Percentiles rank a stretch among this genome's conserved stretches.
phyloP scores from a whole-genome alignment of 2,113 vertebrate genomes.

The Phaethornis superciliosus region DNA sequence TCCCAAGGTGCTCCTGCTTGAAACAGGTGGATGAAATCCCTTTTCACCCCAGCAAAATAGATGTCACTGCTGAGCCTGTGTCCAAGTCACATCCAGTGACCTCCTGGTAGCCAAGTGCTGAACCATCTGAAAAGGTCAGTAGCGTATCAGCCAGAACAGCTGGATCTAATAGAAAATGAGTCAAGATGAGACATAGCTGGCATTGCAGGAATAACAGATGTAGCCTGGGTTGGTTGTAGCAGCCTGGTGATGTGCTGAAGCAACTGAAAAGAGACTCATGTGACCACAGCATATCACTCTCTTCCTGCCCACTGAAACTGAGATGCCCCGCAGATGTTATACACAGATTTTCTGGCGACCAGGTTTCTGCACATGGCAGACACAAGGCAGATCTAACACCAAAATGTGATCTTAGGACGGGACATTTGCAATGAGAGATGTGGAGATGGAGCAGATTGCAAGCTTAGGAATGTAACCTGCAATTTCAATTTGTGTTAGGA shows the following conservation, averaged over 20 bases:
- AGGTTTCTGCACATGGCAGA: not conserved
- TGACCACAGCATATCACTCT: not conserved
- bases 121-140: slow-evolving; percentile 37
- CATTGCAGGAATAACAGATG: slow-evolving; percentile 42
- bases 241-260: not conserved
- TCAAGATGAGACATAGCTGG: not conserved
- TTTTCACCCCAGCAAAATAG: not conserved
- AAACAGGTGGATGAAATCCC: slow-evolving; percentile 23
- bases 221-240: not conserved
- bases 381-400: not conserved
- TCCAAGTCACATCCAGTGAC: not conserved
- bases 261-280: not conserved
- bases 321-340: not conserved
- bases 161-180: slow-evolving; percentile 45
- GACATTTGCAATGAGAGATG: not conserved
- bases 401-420: not conserved
- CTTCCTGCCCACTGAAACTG: not conserved
- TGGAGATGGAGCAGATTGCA: not conserved
- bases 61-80: not conserved
- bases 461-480: not conserved
- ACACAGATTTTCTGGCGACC: not conserved
- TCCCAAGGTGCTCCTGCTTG: not conserved
- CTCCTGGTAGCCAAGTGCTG: slow-evolving; percentile 17
- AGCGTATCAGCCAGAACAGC: slow-evolving; percentile 48
- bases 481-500: not conserved